Percentiles rank a stretch among this genome's conserved stretches.
phyloP scores from a whole-genome alignment of 2,113 vertebrate genomes.

The Tauraco erythrolophus region DNA sequence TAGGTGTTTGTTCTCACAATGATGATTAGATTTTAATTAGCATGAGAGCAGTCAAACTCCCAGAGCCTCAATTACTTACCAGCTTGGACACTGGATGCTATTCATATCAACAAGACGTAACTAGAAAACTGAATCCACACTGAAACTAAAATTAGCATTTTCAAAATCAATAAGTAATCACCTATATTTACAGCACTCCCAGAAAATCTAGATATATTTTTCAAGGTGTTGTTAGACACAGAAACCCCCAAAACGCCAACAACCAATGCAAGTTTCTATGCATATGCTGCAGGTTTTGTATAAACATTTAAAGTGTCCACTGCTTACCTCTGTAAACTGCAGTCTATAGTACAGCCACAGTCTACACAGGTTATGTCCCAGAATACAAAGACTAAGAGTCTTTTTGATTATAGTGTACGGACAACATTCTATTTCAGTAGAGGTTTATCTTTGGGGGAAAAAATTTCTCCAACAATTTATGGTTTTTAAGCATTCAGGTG shows the following conservation, averaged over 20 bases:
- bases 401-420: neutral
- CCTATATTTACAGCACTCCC: neutral
- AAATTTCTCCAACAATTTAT: neutral
- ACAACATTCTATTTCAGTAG: neutral
- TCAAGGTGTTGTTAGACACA: neutral
- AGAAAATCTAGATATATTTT: neutral
- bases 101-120: conserved; percentile 33
- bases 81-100: conserved; percentile 12
- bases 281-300: neutral
- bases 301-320: neutral
- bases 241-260: neutral
- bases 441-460: neutral
- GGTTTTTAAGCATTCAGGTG: neutral
- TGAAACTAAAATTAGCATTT: conserved; percentile 28
- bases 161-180: neutral
- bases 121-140: neutral
- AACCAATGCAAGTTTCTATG: neutral
- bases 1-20: conserved; percentile 46
- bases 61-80: conserved; percentile 27
- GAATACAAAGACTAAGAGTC: neutral
- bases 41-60: conserved; percentile 30
- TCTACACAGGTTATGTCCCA: neutral
- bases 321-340: neutral
- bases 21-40: conserved; percentile 66
- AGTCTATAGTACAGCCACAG: neutral